Evolutionary conservation across 2,797 vertebrate species (phyloP), one percentile per base, ranked within the genome.

Genomic region (Chromis chromis): DNA sequence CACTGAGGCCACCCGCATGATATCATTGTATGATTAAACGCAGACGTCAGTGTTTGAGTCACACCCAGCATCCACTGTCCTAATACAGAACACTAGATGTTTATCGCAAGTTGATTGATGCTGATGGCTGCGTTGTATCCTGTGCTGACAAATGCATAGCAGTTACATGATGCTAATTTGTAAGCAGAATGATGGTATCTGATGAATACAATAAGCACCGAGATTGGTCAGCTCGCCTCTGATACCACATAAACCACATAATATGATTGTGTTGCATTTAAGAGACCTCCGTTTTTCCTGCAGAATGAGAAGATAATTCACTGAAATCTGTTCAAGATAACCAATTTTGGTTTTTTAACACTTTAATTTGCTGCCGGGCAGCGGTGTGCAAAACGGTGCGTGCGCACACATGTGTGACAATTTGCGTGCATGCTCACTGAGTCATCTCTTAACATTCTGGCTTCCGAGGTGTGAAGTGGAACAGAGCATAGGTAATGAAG

Each of bases 401-500:
- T 3, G 36, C 16, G 36, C 16, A 2, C n/a, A 2, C 39, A 28
- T 17, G 56, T 16, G 53, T 21, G 44, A 16, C 62, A 14, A 11
- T 73, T 48, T 76, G 60, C 44, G 64, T 1, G n/a, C 16, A 4
- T 3, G 10, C 64, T 66, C 46, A 10, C 44, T 14, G 70, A 66
- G 31, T 82, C 71, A 31, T 81, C 66, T 59, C 46, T 68, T 63
- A 63, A 73, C 64, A 46, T 77, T 52, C 74, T 53, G 55, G 53
- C 75, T 84, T 83, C 70, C 4, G 52, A 84, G 78, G 88, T 92
- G 86, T 91, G 90, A 93, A 92, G 88, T 90, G 90, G 90, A 92
- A 91, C 90, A 85, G 88, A 89, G 83, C 79, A 67, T 52, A 85
- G 86, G 90, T 92, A 92, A 92, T 92, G 91, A 89, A 86, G 82